Percentiles rank a stretch among this genome's conserved stretches.
Conservation (phyloP, 2,797 vertebrate genomes). For the Muscicapa striata region DNA sequence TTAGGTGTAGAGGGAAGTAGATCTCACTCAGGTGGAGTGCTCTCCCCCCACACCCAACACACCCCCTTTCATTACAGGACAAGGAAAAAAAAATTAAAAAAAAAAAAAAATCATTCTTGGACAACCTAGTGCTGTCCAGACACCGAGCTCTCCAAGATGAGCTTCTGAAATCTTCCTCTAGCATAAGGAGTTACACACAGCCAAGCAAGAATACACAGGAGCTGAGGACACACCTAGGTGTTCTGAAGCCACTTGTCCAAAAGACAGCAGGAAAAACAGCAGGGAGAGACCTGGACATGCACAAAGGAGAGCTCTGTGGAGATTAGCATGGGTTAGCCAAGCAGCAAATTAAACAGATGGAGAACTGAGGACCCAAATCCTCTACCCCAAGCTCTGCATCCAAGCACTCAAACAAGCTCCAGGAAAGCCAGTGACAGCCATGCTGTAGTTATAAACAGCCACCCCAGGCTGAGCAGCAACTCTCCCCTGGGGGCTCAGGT, state of each 20-base stretch:
- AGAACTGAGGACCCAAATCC: not conserved
- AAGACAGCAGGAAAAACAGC: not conserved
- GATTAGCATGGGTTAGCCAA: not conserved
- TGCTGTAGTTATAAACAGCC: not conserved
- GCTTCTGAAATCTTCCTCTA: not conserved
- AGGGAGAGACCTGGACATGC: rapidly evolving
- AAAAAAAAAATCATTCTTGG: not conserved
- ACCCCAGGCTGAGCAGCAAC: not conserved
- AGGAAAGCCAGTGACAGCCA: not conserved
- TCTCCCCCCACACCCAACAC: not conserved
- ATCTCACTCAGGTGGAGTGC: not conserved
- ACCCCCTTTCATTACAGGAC: not conserved
- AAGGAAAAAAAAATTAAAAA: not conserved
- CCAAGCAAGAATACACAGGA: not conserved
- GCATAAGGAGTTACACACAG: not conserved
- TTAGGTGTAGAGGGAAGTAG: not conserved
- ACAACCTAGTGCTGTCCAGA: not conserved
- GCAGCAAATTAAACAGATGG: not conserved
- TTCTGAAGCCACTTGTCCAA: not conserved
- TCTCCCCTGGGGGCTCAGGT: not conserved
- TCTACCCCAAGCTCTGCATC: not conserved
- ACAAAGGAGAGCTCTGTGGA: not conserved
- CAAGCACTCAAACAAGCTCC: not conserved
- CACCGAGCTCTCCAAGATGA: not conserved
- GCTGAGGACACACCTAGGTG: not conserved